Percentiles rank a stretch among this genome's conserved stretches.
phyloP scores from a whole-genome alignment of 2,888 invertebrate genomes.

The Tenodera sinensis region DNA sequence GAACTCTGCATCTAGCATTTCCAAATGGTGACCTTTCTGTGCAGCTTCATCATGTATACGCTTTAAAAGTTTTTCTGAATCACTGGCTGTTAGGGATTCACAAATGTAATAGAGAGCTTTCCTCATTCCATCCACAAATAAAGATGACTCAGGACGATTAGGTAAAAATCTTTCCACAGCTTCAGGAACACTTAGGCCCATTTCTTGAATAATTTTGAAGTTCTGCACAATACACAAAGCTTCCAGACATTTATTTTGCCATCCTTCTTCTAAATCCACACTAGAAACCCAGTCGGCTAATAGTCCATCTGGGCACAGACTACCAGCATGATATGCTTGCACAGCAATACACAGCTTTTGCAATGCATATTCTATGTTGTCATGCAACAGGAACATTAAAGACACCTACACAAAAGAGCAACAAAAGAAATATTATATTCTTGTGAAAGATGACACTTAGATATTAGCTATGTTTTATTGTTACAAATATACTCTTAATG shows the following conservation, averaged over 20 bases:
- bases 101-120: constrained; percentile 49
- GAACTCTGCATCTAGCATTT: constrained; percentile 33
- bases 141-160: constrained; percentile 40
- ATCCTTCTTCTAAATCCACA: constrained; percentile 35
- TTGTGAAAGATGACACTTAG: constrained; percentile 41
- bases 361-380: constrained; percentile 25
- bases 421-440: constrained; percentile 39
- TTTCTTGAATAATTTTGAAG: constrained; percentile 34
- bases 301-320: constrained; percentile 7
- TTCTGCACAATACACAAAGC: constrained; percentile 51
- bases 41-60: constrained; percentile 35
- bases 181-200: background rate
- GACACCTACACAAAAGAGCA: constrained; percentile 47
- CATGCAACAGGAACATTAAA: constrained; percentile 29
- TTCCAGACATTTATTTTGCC: constrained; percentile 51
- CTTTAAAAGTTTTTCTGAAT: constrained; percentile 38
- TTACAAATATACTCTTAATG: too few relatives aligned
- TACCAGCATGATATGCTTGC: constrained; percentile 2
- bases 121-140: constrained; percentile 45
- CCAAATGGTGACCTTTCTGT: constrained; percentile 28
- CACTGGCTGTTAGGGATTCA: constrained; percentile 43
- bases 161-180: constrained; percentile 42
- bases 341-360: constrained; percentile 22
- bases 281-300: constrained; percentile 26
- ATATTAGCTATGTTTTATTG: too few relatives aligned